phyloP scores from a whole-genome alignment of 2,113 vertebrate species.

The Ailuropoda melanoleuca region DNA sequence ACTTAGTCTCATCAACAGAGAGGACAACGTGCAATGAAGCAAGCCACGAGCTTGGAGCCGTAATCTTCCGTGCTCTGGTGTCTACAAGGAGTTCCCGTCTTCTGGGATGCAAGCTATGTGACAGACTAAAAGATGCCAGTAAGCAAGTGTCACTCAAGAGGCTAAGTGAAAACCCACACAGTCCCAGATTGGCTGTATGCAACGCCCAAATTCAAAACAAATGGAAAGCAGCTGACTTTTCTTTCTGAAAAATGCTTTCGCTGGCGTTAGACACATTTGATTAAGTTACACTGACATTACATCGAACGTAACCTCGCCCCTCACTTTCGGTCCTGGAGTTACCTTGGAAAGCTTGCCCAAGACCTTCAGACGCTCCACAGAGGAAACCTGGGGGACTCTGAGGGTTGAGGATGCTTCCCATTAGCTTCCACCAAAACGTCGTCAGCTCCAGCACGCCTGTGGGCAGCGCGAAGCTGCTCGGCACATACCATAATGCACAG shows the following conservation, averaged over 20 bases:
- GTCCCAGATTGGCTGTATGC: background rate
- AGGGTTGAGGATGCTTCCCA: background rate
- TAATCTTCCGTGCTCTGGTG: fast-evolving
- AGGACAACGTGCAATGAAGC: fast-evolving
- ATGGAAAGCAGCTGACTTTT: background rate
- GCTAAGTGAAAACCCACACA: background rate
- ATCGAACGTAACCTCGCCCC: background rate
- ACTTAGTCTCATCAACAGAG: background rate
- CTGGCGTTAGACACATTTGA: fast-evolving
- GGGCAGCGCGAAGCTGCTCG: background rate
- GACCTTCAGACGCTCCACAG: background rate
- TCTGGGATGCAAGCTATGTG: background rate
- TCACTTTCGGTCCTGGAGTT: background rate
- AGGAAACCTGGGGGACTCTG: background rate
- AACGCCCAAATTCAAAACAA: background rate
- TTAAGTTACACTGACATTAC: background rate
- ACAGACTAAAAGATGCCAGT: fast-evolving
- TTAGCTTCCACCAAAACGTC: background rate
- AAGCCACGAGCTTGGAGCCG: fast-evolving
- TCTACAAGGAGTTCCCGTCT: fast-evolving
- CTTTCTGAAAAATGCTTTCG: background rate
- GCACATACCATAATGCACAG: background rate
- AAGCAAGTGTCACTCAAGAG: background rate
- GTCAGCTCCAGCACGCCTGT: too few species aligned
- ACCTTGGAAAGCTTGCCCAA: background rate